Evolutionary conservation across 2,888 invertebrate genomes (phyloP).

Genomic region (Mellilla xanthometata): DNA sequence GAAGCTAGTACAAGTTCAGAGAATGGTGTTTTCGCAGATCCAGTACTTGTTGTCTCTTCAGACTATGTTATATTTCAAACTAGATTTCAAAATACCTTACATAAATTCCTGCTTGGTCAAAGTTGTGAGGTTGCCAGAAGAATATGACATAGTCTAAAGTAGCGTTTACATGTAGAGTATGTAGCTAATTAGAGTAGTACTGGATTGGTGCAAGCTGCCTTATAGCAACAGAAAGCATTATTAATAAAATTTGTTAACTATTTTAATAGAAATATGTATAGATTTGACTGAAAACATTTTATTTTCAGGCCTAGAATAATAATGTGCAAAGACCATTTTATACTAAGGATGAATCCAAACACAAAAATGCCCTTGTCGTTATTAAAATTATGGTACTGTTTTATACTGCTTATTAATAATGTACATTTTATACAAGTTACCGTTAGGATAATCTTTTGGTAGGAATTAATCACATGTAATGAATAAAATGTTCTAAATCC

Average conservation of each 20-base stretch:
- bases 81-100: too few relatives aligned
- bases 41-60: constrained; percentile 14
- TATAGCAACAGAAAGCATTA: constrained; percentile 36
- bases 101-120: too few relatives aligned
- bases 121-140: too few relatives aligned
- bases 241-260: constrained; percentile 42
- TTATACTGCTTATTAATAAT: constrained; percentile 64
- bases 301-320: constrained; percentile 69
- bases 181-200: constrained; percentile 15
- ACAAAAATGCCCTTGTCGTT: constrained; percentile 62
- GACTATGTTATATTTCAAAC: background rate
- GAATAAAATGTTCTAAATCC: constrained; percentile 75
- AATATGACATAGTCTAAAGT: background rate
- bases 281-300: constrained; percentile 51
- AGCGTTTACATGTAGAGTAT: background rate
- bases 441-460: constrained; percentile 77
- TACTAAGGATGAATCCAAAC: constrained; percentile 64
- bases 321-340: constrained; percentile 66
- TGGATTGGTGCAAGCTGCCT: constrained; percentile 29
- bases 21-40: constrained; percentile 17
- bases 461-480: constrained; percentile 71
- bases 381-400: constrained; percentile 69
- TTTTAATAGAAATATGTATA: constrained; percentile 39
- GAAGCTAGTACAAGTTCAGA: constrained; percentile 22
- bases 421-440: constrained; percentile 82